Evolutionary conservation across 2,888 invertebrate species (phyloP).

Genomic region (Erynnis tages): DNA sequence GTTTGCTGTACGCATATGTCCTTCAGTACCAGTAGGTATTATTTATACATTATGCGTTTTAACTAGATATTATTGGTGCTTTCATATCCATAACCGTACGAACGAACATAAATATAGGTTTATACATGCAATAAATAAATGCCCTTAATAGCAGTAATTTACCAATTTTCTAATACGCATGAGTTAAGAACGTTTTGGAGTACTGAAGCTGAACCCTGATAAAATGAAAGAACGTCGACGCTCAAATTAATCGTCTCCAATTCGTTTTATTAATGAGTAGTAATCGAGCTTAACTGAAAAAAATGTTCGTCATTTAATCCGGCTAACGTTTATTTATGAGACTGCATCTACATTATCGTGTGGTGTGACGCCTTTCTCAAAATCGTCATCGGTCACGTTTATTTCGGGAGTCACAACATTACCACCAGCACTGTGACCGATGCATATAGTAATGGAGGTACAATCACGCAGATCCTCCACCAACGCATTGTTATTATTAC

Average conservation of each 20-base stretch:
- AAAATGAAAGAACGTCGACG: not conserved
- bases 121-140: too few relatives aligned
- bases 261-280: conserved; percentile 44
- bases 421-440: conserved; percentile 36
- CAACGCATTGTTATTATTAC: conserved; percentile 5
- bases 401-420: conserved; percentile 59
- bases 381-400: conserved; percentile 64
- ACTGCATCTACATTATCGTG: conserved; percentile 51
- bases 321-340: conserved; percentile 51
- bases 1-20: conserved; percentile 5
- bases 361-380: conserved; percentile 62
- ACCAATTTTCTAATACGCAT: too few relatives aligned
- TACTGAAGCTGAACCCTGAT: not conserved
- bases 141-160: too few relatives aligned
- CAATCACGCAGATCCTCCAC: conserved; percentile 15
- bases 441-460: conserved; percentile 25
- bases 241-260: conserved; percentile 19
- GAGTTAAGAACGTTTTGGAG: not conserved
- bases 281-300: conserved; percentile 49
- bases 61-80: too few relatives aligned
- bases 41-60: too few relatives aligned
- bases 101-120: too few relatives aligned
- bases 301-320: conserved; percentile 52
- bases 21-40: too few relatives aligned
- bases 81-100: too few relatives aligned